Percentiles rank a stretch among this genome's conserved stretches.
phyloP scores from a whole-genome alignment of 1,140 invertebrate genomes.

The Bombus vancouverensis region DNA sequence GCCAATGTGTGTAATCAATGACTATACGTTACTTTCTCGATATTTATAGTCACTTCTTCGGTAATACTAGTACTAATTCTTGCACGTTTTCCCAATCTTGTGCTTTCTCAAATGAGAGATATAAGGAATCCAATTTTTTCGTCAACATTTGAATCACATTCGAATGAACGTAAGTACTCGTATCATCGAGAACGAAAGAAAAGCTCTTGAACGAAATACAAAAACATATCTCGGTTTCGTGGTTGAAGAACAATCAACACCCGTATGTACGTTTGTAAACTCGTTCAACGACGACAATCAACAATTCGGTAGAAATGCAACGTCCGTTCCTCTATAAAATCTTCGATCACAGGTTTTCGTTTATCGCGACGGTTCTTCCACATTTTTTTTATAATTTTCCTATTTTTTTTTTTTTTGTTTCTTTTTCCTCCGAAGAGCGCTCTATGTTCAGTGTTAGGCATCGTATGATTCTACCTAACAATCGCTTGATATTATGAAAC shows the following conservation, averaged over 20 bases:
- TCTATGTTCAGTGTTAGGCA: constrained; percentile 19
- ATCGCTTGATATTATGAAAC: neutral
- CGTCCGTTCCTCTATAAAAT: constrained; percentile 45
- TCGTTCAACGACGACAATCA: constrained; percentile 22
- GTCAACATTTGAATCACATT: constrained; percentile 8
- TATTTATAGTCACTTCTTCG: neutral
- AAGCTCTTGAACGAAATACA: constrained; percentile 6
- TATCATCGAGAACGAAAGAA: constrained; percentile 33
- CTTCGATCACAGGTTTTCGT: constrained; percentile 50
- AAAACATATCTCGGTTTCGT: neutral
- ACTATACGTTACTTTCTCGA: neutral
- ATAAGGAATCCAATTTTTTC: neutral
- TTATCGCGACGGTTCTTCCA: constrained; percentile 5
- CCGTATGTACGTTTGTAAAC: constrained; percentile 19
- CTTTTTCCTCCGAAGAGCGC: neutral
- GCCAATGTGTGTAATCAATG: neutral
- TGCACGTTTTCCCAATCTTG: neutral
- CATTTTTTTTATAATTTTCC: neutral
- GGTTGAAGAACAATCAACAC: constrained; percentile 21
- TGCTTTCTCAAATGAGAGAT: neutral
- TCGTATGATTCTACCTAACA: neutral
- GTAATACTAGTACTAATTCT: neutral
- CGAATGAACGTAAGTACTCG: constrained; percentile 28
- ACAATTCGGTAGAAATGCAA: constrained; percentile 46
- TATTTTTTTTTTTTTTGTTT: neutral